Evolutionary conservation across 1,140 invertebrate genomes (phyloP), one percentile per base, ranked within the genome.

Genomic region (Mizuhopecten yessoensis): DNA sequence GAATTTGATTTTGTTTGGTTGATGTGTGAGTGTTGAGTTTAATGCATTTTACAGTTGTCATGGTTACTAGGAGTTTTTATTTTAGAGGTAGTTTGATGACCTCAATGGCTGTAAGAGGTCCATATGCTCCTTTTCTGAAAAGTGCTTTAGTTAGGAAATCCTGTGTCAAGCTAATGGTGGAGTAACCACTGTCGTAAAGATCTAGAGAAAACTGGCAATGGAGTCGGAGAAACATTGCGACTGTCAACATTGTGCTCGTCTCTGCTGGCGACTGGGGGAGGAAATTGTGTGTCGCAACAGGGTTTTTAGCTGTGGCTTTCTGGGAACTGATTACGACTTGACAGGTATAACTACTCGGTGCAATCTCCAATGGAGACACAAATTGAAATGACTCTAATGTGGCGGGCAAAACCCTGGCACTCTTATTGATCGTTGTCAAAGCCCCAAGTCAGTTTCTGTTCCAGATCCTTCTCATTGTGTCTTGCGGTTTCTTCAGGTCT

Each of bases 301-400:
- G 57, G 57, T 75, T 75, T 75, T 75, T 75, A 75, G 57, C 57
- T 75, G 57, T 75, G 57, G 57, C 57, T 75, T 75, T 75, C 57
- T 75, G 57, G 57, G 23, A 75, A 75, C 57, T 75, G 57, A 75
- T 75, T 75, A 75, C 11, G 57, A 5, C 57, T 29, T 75, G 57
- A 75, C 57, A 75, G 57, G 57, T 75, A 29, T 75, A 75, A 75
- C 57, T 75, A 75, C 57, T 75, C 23, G n/a, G 57, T 75, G 57
- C 57, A 75, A 75, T 75, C 57, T 75, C 57, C 57, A 75, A 29
- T 75, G 57, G 57, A 75, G 57, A 75, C 57, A 75, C 57, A 75
- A 75, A 75, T 75, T 75, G 57, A 75, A 75, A 75, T 75, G 57
- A 75, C 57, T 75, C 57, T 75, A 75, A 75, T 75, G 57, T 75